These are phyloP conservation scores for Periophthalmus modestus DNA, from an alignment of 2,113 vertebrate genomes.

Conservation along the genomic window DNA sequence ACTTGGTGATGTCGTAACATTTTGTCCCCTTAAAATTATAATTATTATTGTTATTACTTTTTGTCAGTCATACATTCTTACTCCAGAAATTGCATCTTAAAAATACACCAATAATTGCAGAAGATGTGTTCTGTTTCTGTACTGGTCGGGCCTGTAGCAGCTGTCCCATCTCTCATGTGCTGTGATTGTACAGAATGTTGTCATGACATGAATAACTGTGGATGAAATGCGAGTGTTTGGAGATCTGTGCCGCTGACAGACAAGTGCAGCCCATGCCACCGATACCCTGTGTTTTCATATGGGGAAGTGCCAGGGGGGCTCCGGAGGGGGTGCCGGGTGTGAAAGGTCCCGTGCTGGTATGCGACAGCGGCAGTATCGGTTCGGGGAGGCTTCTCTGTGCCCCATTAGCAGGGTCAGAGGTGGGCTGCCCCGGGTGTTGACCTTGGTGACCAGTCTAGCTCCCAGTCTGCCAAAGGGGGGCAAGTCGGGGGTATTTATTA, in stretches of 20 bases:
- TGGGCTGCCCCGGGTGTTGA: conserved; percentile 81
- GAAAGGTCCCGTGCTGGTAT: conserved; percentile 83
- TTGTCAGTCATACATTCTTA: no score
- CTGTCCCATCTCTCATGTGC: background rate
- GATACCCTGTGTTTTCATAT: conserved; percentile 63
- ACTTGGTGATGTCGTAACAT: no score
- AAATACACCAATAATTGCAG: background rate
- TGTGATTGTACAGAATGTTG: background rate
- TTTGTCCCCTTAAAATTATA: no score
- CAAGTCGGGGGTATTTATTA: conserved; percentile 80
- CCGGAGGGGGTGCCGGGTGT: conserved; percentile 57
- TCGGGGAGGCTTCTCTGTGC: conserved; percentile 80
- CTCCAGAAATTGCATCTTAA: background rate
- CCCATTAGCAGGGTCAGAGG: conserved; percentile 84
- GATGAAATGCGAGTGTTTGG: conserved; percentile 15
- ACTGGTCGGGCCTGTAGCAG: background rate
- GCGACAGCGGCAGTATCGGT: conserved; percentile 77
- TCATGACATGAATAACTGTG: background rate
- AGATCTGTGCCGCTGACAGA: conserved; percentile 26
- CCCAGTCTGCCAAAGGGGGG: conserved; percentile 78
- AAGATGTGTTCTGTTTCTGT: background rate
- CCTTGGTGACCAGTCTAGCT: conserved; percentile 82
- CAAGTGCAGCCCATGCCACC: conserved; percentile 50
- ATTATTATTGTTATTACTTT: no score
- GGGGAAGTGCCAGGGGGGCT: conserved; percentile 1